Conservation (phyloP, 2,888 invertebrate genomes). For the Laothoe populi region DNA sequence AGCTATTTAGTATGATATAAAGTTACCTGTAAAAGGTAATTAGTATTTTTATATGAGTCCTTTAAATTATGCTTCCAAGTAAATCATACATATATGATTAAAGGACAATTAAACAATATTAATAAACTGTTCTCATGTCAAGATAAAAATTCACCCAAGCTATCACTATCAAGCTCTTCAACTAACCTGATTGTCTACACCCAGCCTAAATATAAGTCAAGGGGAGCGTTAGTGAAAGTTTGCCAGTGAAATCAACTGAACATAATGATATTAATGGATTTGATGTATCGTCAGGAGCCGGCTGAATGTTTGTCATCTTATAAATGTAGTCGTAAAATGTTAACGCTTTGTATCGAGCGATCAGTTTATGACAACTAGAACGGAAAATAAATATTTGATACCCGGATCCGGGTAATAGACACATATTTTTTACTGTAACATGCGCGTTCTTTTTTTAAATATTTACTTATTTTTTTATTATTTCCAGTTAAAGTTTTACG, state of each 20-base stretch:
- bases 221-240: slow-evolving; percentile 40
- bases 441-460: too few relatives aligned
- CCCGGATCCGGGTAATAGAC: not conserved
- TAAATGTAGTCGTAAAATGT: slow-evolving; percentile 23
- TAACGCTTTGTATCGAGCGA: slow-evolving; percentile 4
- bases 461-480: too few relatives aligned
- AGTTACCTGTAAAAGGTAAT: too few relatives aligned
- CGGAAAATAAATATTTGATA: not conserved
- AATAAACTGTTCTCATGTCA: too few relatives aligned
- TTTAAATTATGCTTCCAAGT: too few relatives aligned
- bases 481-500: too few relatives aligned
- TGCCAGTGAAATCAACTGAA: slow-evolving; percentile 62
- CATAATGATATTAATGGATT: slow-evolving; percentile 69
- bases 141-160: too few relatives aligned
- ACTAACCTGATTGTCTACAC: slow-evolving; percentile 31
- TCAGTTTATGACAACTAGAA: not conserved
- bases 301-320: slow-evolving; percentile 18
- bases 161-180: not conserved
- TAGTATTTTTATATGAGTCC: too few relatives aligned
- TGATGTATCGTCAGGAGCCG: slow-evolving; percentile 25
- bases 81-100: too few relatives aligned
- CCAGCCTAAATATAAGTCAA: slow-evolving; percentile 37
- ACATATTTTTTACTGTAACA: too few relatives aligned
- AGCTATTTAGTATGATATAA: too few relatives aligned
- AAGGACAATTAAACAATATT: too few relatives aligned